phyloP scores from a whole-genome alignment of 2,113 vertebrate genomes.

The Pleuronectes platessa region DNA sequence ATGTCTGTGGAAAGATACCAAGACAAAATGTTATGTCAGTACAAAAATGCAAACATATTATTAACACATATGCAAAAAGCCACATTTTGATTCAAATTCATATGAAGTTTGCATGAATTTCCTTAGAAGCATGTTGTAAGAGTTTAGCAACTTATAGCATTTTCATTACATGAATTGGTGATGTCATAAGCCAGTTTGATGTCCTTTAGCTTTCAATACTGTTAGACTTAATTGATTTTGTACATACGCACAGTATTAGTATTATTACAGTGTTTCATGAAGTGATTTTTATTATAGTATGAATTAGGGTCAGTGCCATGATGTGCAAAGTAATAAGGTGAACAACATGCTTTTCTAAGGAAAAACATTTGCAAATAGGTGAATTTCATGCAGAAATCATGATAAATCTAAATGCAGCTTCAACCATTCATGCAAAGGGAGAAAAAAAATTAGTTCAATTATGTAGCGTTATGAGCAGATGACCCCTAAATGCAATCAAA shows the following conservation, averaged over 20 bases:
- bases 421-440: constrained; percentile 59
- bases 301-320: constrained; percentile 14
- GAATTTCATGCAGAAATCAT: constrained; percentile 34
- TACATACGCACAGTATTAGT: constrained; percentile 17
- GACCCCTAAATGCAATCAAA: constrained; percentile 64
- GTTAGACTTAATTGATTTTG: not conserved
- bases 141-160: not conserved
- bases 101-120: not conserved
- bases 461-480: constrained; percentile 22
- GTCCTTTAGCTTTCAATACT: not conserved
- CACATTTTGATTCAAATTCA: not conserved
- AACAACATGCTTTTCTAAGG: constrained; percentile 30
- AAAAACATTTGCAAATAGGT: constrained; percentile 13
- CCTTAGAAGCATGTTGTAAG: not conserved
- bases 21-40: constrained; percentile 23
- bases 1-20: constrained; percentile 84
- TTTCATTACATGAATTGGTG: not conserved
- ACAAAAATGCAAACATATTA: constrained; percentile 6
- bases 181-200: not conserved
- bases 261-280: not conserved
- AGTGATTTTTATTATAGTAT: not conserved
- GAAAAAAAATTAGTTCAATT: constrained; percentile 20
- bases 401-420: not conserved
- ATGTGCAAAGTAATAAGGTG: constrained; percentile 8
- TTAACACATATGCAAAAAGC: not conserved